Base-by-base conservation (phyloP, 2,888 invertebrate genomes). In the Melipona beecheii region DNA sequence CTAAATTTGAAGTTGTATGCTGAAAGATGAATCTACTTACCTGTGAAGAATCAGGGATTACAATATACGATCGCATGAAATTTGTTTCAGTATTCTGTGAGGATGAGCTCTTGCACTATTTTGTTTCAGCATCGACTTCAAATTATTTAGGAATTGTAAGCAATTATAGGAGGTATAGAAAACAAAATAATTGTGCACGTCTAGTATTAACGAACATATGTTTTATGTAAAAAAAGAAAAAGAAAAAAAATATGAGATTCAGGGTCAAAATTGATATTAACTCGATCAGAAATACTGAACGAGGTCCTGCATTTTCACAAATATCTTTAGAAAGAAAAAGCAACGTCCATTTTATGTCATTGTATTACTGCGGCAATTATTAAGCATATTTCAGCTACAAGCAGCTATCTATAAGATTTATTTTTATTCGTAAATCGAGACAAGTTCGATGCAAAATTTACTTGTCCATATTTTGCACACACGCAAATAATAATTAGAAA, bases 271-370 rank as follows among this genome's bases (percentile, higher is more conserved):
- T 88, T 86, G 86, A 88, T 77, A 73, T 87, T 84, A 80, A 64
- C 82, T 80, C 85, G 88, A 86, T 85, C 82, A 84, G 83, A 76
- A 80, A 77, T 62, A 84, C 81, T 76, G 78, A 83, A 83, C 85
- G 89, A 90, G 91, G 87, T 92, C 92, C 87, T 91, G 92, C 92
- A 93, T 92, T 92, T 92, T 92, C 92, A 93, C 88, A 90, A 92
- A 92, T 93, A 91, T 92, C 91, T 87, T 82, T 84, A 78, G 75
- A 71, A 65, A 65, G 73, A 73, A 70, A 77, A 58, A 50, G 36
- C 75, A 83, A 83, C 81, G 84, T 85, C 81, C 87, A 88, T 88
- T 91, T 89, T 90, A 76, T 80, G 76, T 90, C 80, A 87, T 83
- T 86, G 81, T 89, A 90, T 89, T 89, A 85, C 87, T 85, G 79